Percentiles rank a stretch among this genome's conserved stretches.
phyloP scores from a whole-genome alignment of 2,888 invertebrate species.

The Sabellastarte sp. region DNA sequence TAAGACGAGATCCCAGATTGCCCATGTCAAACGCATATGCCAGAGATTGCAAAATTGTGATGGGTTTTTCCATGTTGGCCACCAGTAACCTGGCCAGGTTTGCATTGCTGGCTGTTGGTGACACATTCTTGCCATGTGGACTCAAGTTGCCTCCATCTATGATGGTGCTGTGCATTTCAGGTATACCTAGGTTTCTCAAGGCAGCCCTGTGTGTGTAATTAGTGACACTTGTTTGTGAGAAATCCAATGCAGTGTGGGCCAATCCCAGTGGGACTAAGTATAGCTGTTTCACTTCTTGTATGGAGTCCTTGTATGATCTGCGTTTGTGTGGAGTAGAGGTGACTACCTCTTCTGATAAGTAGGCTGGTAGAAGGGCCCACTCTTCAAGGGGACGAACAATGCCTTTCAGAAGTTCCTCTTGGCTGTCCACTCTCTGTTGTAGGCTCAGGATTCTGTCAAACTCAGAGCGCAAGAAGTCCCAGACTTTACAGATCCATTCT shows the following conservation, averaged over 20 bases:
- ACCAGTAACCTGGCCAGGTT: constrained; percentile 24
- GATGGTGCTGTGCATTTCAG: constrained; percentile 27
- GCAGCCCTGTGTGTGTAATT: constrained; percentile 24
- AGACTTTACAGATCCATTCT: constrained; percentile 27
- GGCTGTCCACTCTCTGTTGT: constrained; percentile 6
- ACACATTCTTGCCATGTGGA: constrained; percentile 8
- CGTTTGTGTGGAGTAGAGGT: no score
- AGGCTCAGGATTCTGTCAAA: constrained; percentile 19
- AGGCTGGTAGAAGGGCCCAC: constrained; percentile 31
- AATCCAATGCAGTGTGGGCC: constrained; percentile 31
- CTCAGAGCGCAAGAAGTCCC: constrained; percentile 27
- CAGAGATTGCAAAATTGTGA: constrained; percentile 20
- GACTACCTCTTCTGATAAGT: no score
- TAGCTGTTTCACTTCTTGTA: no score
- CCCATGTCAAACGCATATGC: constrained; percentile 1
- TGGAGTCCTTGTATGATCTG: no score
- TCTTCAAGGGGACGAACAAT: constrained; percentile 25
- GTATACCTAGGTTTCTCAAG: constrained; percentile 24
- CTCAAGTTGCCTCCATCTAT: constrained; percentile 21
- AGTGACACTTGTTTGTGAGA: constrained; percentile 27
- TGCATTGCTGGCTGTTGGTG: constrained; percentile 2
- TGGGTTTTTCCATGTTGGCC: constrained; percentile 26
- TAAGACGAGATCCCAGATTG: not conserved
- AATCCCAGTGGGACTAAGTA: constrained; percentile 29
- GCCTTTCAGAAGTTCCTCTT: constrained; percentile 10